These are phyloP conservation scores for Emydocephalus ijimae DNA, from an alignment of 2,113 vertebrate species.

Conservation along the genomic window DNA sequence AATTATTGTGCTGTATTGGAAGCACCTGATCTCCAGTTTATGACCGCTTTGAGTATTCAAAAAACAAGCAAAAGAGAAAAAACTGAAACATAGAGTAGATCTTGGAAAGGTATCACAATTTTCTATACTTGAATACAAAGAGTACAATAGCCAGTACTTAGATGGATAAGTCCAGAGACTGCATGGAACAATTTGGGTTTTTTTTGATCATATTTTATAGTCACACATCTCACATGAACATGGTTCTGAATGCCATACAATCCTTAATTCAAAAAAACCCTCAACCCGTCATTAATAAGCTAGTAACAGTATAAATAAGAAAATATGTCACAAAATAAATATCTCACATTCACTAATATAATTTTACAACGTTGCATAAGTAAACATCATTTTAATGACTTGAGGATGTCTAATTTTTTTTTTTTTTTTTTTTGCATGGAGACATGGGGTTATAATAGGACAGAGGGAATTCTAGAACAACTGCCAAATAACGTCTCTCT, in stretches of 20 bases:
- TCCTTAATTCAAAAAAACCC: no score
- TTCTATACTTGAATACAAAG: not conserved
- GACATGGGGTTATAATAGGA: not conserved
- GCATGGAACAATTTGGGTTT: not conserved
- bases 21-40: not conserved
- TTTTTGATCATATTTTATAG: no score
- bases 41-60: not conserved
- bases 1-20: not conserved
- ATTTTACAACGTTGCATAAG: not conserved
- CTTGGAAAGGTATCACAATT: not conserved
- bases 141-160: not conserved
- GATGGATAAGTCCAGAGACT: not conserved
- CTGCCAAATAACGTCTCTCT: not conserved
- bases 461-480: not conserved
- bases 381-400: not conserved
- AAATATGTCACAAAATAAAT: not conserved
- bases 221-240: no score
- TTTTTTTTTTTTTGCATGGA: not conserved
- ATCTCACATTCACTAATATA: not conserved
- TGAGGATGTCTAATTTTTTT: not conserved
- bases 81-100: not conserved
- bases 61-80: not conserved
- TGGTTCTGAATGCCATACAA: no score
- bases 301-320: no score
- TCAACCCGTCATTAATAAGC: no score